These are phyloP conservation scores for Harpagoxenus sublaevis DNA, from an alignment of 2,888 invertebrate species.

Conservation along the genomic window DNA sequence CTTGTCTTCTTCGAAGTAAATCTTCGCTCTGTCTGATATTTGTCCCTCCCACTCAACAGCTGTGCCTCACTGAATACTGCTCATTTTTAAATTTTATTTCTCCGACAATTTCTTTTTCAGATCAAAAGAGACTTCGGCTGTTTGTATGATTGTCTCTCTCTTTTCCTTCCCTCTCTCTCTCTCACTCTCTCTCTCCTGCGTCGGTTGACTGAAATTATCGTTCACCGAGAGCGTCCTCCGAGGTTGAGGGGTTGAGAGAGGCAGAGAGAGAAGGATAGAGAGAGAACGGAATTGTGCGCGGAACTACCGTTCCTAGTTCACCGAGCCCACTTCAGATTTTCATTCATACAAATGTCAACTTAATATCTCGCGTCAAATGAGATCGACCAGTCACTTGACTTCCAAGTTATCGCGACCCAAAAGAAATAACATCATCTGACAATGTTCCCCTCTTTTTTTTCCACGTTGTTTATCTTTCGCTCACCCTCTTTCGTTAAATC, in stretches of 20 bases:
- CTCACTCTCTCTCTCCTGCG: background rate
- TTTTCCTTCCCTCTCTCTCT: background rate
- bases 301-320: constrained; percentile 30
- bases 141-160: background rate
- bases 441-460: constrained; percentile 13
- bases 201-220: constrained; percentile 20
- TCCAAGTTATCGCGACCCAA: constrained; percentile 7
- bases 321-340: constrained; percentile 58
- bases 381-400: constrained; percentile 5
- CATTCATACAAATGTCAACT: constrained; percentile 58
- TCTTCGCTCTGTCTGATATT: background rate
- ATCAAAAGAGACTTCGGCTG: background rate
- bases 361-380: constrained; percentile 3
- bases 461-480: constrained; percentile 15
- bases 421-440: constrained; percentile 35
- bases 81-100: background rate
- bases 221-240: background rate
- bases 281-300: constrained; percentile 12
- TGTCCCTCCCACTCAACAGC: background rate
- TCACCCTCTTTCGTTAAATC: constrained; percentile 39
- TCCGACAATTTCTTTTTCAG: background rate
- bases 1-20: background rate
- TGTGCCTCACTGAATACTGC: background rate
- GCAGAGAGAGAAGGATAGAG: background rate
- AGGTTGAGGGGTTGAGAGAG: constrained; percentile 26